Evolutionary conservation across 2,888 invertebrate species (phyloP), one percentile per base, ranked within the genome.

Genomic region (Heliothis peltigera): DNA sequence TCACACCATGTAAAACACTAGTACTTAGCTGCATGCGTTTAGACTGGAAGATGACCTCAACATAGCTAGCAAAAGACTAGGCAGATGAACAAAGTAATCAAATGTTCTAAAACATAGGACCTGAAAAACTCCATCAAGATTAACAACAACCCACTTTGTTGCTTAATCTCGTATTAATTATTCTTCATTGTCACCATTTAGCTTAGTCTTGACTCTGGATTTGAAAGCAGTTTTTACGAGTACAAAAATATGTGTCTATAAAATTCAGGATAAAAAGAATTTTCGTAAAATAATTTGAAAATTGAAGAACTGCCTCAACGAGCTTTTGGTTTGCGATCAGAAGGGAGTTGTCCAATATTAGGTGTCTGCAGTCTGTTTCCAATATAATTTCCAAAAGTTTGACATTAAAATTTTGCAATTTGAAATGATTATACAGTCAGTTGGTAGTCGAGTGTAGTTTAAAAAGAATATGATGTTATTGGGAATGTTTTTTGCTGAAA

Each of bases 241-340:
- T 56, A 53, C 46, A 65, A 69, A 62, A 65, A 64, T 64, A 72
- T 28, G 15, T 35, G 73, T 69, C 60, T 73, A 69, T 65, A 59
- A 63, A n/a, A n/a, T n/a, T n/a, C n/a, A n/a, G 62, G 51, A 65
- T 73, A 64, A 74, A 61, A 56, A 39, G 62, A n/a, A 59, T 35
- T 77, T 64, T 61, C 48, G 65, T 78, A 44, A 62, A 81, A 81
- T 84, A 77, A 84, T 84, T 84, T 77, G 71, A 66, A 79, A 83
- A 84, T 83, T 78, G 83, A 84, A 84, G 84, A 84, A 86, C 84
- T 85, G 84, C 78, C 80, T 71, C 78, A 73, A 78, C 73, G 84
- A 79, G 81, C 72, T 78, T 81, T 83, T 84, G 78, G 82, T 84
- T 81, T 80, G 83, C 68, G 79, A 78, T 62, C 72, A 75, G 61